Evolutionary conservation across 2,113 vertebrate genomes (phyloP).

Genomic region (Pachyramphus minor): DNA sequence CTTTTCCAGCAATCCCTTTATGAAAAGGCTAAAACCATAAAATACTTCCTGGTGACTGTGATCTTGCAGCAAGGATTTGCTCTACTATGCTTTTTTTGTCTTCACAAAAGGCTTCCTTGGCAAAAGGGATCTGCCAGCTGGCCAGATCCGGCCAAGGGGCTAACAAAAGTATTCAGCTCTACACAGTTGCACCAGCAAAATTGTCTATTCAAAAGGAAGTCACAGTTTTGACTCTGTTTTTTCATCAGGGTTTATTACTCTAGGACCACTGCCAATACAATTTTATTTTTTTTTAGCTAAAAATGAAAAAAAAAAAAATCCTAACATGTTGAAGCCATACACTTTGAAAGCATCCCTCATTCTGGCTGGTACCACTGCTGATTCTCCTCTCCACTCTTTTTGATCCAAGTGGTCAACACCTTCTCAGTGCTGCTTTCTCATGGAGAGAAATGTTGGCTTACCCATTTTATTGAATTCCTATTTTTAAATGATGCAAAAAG

Average conservation of each 20-base stretch:
- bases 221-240: neutral
- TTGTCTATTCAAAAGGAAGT: slow-evolving; percentile 34
- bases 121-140: slow-evolving; percentile 46
- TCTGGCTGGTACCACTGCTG: neutral
- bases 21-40: neutral
- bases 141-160: slow-evolving; percentile 32
- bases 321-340: neutral
- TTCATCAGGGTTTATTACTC: neutral
- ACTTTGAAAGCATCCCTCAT: neutral
- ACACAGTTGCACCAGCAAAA: neutral
- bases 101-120: slow-evolving; percentile 56
- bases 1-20: neutral
- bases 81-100: slow-evolving; percentile 9
- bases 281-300: neutral
- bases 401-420: neutral
- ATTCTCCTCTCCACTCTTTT: neutral
- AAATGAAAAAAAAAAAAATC: neutral
- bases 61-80: slow-evolving; percentile 35
- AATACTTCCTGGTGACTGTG: neutral
- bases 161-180: slow-evolving; percentile 11
- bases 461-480: neutral
- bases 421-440: neutral
- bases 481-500: neutral
- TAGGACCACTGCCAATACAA: neutral
- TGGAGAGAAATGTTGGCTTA: neutral